Conservation (phyloP, 2,797 vertebrate genomes). For the Melanotaenia pygmaea region DNA sequence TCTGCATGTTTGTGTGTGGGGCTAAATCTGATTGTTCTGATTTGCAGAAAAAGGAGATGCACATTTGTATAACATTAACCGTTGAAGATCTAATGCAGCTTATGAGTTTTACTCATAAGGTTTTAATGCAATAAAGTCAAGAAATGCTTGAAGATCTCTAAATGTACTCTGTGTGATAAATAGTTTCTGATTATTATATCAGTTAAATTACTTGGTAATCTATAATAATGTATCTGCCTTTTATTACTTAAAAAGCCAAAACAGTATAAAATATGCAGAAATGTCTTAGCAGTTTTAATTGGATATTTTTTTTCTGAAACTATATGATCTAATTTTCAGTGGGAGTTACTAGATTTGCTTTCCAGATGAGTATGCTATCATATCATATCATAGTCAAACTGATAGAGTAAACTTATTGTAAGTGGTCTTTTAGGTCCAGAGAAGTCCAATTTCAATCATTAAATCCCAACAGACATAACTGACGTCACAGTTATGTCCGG, state of each 20-base stretch:
- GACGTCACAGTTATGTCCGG: too few relatives aligned
- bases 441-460: too few relatives aligned
- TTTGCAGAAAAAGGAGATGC: conserved; percentile 8
- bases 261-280: too few relatives aligned
- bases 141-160: neutral
- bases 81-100: neutral
- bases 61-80: neutral
- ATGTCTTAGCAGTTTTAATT: neutral
- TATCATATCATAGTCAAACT: neutral
- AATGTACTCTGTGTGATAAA: neutral
- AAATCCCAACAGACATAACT: neutral
- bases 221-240: neutral
- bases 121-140: neutral
- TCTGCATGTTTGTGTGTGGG: conserved; percentile 38
- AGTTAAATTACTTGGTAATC: neutral
- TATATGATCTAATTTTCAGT: neutral
- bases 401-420: neutral
- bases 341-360: neutral
- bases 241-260: too few relatives aligned
- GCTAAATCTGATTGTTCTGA: neutral
- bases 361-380: neutral
- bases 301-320: neutral
- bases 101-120: neutral
- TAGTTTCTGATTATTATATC: neutral
- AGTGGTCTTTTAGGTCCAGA: neutral